Conservation (phyloP, 2,113 vertebrate genomes). For the Potamarius usumacintae region DNA sequence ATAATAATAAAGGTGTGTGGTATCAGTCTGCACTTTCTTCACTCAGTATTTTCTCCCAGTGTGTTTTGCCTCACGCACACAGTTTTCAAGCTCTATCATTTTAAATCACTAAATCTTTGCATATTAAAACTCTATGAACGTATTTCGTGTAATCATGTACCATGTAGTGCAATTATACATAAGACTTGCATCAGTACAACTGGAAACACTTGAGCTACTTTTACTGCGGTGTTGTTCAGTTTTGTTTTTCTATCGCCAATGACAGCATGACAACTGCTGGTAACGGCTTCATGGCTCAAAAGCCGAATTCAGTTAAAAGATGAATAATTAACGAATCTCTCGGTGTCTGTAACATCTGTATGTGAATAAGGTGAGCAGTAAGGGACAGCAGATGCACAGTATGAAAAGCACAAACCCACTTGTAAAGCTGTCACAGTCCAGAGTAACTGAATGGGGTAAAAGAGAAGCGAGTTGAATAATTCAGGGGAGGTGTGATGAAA, state of each 20-base stretch:
- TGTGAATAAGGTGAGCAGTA: not conserved
- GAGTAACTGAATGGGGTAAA: slow-evolving; percentile 7
- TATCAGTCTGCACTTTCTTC: not conserved
- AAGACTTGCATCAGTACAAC: not conserved
- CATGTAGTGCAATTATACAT: not conserved
- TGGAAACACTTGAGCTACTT: not conserved
- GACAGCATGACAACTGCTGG: not conserved
- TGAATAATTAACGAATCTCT: slow-evolving; percentile 19
- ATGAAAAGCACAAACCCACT: not conserved
- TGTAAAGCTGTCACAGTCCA: slow-evolving; percentile 11
- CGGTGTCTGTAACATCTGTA: slow-evolving; percentile 11
- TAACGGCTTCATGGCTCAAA: not conserved
- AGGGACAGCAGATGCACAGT: slow-evolving; percentile 8
- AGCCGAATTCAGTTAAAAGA: not conserved
- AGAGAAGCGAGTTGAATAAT: slow-evolving; percentile 36
- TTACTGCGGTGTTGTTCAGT: not conserved
- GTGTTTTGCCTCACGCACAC: not conserved
- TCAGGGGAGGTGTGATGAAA: slow-evolving; percentile 23
- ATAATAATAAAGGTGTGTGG: not conserved
- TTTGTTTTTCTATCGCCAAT: not conserved
- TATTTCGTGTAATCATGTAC: not conserved
- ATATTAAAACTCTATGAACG: not conserved
- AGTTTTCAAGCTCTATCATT: not conserved
- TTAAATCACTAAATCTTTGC: not conserved
- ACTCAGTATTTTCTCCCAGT: not conserved